Evolutionary conservation across 2,113 vertebrate genomes (phyloP), one percentile per base, ranked within the genome.

Genomic region (Phainopepla nitens): DNA sequence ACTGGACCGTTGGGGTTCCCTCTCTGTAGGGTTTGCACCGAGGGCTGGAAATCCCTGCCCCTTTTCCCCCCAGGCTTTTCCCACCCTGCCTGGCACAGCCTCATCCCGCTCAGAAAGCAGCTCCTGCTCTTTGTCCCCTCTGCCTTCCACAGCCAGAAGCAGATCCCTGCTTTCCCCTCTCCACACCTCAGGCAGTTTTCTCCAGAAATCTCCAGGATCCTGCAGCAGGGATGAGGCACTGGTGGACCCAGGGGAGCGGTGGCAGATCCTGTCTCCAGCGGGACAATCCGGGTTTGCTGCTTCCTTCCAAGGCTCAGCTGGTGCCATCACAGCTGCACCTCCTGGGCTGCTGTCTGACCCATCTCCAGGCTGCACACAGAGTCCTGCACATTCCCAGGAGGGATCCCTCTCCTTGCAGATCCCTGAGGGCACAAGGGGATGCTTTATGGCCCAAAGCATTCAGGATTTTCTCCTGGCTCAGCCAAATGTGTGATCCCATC

Each of bases 171-270:
- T 86, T 42, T 66, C 5, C 15, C 36, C 41, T 78, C 56, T n/a
- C 69, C 65, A 19, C 20, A 5, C 9, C 84, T 56, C 76, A 27
- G 16, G 36, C n/a, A 14, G 10, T 13, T 65, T 57, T 33, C 7
- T 47, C 35, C 44, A 54, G 64, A 3, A n/a, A 27, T 6, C 31
- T 15, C 54, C 54, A 15, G 65, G 51, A 9, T 11, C 23, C 42
- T 8, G 3, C 42, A 64, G 47, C 3, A 6, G 22, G 27, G 22
- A 31, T 0, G 0, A 29, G 41, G 49, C 20, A 25, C 5, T 22
- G 27, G 4, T 14, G 27, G 49, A 21, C 24, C 9, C 23, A 8
- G 21, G 66, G 65, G n/a, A 61, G 44, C 0, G 0, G 27, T 41
- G 31, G 39, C 60, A 45, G 44, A 7, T 66, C n/a, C 53, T 44